phyloP scores from a whole-genome alignment of 2,888 invertebrate genomes.

The Mongoloraphidia duomilia region DNA sequence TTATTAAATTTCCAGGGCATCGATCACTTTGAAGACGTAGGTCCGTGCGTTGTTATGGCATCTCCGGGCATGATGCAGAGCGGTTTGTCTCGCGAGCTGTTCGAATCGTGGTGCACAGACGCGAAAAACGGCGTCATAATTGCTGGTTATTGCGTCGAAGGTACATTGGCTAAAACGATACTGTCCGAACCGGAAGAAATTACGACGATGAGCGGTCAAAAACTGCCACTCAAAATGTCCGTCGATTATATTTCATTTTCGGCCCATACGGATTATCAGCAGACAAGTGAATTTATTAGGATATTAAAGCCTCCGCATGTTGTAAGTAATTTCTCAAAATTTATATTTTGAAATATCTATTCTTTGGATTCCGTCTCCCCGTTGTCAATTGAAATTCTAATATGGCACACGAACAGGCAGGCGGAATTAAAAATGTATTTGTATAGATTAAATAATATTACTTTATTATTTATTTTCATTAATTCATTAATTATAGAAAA shows the following conservation, averaged over 20 bases:
- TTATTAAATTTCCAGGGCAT: slow-evolving; percentile 52
- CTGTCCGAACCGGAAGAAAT: slow-evolving; percentile 97
- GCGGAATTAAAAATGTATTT: too few relatives aligned
- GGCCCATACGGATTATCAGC: slow-evolving; percentile 96
- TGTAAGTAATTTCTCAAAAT: slow-evolving; percentile 33
- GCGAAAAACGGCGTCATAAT: slow-evolving; percentile 96
- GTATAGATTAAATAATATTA: too few relatives aligned
- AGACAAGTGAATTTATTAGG: slow-evolving; percentile 94
- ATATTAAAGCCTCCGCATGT: slow-evolving; percentile 91
- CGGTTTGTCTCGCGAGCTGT: slow-evolving; percentile 89
- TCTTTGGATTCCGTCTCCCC: too few relatives aligned
- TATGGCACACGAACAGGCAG: too few relatives aligned
- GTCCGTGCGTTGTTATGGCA: slow-evolving; percentile 99
- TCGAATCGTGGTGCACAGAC: slow-evolving; percentile 98
- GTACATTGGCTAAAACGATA: slow-evolving; percentile 82
- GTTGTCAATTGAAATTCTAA: too few relatives aligned
- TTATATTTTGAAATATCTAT: not conserved
- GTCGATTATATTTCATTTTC: slow-evolving; percentile 99
- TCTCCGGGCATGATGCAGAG: slow-evolving; percentile 99
- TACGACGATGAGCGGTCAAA: slow-evolving; percentile 87
- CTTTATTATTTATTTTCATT: too few relatives aligned
- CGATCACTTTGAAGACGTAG: slow-evolving; percentile 98
- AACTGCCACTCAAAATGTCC: slow-evolving; percentile 89
- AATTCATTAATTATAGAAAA: too few relatives aligned
- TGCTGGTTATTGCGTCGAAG: slow-evolving; percentile 86